Conservation (phyloP, 2,113 vertebrate genomes). For the Leptodactylus fuscus region DNA sequence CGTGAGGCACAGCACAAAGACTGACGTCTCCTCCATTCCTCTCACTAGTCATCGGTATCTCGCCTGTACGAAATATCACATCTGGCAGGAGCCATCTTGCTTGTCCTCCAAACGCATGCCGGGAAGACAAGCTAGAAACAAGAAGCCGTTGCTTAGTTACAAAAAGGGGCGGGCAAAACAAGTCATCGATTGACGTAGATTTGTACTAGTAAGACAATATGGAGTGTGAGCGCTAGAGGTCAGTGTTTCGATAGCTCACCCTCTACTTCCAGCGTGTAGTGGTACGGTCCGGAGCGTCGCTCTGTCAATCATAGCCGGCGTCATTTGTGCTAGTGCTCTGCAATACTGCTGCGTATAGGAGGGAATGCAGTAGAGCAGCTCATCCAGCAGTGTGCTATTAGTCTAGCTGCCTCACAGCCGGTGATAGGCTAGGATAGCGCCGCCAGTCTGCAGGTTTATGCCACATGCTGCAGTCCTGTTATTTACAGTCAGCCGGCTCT, state of each 20-base stretch:
- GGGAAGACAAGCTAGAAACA: slow-evolving; percentile 9
- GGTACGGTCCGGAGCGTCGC: neutral
- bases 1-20: slow-evolving; percentile 85
- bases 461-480: too few species aligned
- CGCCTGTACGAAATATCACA: neutral
- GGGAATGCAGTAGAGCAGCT: neutral
- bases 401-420: too few species aligned
- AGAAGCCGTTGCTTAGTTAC: slow-evolving; percentile 52
- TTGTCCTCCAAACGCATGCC: slow-evolving; percentile 11
- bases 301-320: slow-evolving; percentile 3
- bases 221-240: slow-evolving; percentile 2
- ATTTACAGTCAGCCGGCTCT: too few species aligned
- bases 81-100: slow-evolving; percentile 37
- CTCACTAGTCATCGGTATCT: neutral
- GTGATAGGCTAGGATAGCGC: too few species aligned
- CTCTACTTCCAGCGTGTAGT: neutral
- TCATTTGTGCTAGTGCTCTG: slow-evolving; percentile 1
- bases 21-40: slow-evolving; percentile 66
- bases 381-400: too few species aligned
- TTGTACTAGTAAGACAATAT: neutral
- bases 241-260: neutral
- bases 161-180: neutral
- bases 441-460: too few species aligned
- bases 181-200: neutral
- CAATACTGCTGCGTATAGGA: neutral